Percentiles rank a stretch among this genome's conserved stretches.
Evolutionary conservation across 2,113 vertebrate genomes (phyloP).

Genomic region (Eonycteris spelaea): DNA sequence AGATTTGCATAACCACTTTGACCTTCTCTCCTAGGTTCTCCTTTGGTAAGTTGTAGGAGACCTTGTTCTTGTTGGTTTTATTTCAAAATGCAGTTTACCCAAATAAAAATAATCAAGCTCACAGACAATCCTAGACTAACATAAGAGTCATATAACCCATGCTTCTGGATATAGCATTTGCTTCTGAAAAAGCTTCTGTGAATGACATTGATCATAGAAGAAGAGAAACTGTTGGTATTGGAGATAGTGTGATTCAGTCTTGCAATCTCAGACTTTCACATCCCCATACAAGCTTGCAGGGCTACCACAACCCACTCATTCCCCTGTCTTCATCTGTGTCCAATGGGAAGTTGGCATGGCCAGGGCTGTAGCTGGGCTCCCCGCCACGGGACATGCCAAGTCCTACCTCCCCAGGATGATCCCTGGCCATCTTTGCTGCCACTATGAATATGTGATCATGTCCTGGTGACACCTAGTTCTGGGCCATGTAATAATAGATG

Average conservation of each 20-base stretch:
- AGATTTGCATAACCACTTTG: conserved; percentile 89
- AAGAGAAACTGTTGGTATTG: conserved; percentile 72
- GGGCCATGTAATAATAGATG: not conserved
- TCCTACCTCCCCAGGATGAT: not conserved
- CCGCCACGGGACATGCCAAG: not conserved
- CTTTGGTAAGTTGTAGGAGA: conserved; percentile 88
- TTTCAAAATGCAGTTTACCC: conserved; percentile 92
- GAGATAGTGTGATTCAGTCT: conserved; percentile 61
- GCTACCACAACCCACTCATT: not conserved
- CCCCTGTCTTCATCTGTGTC: not conserved
- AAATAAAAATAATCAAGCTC: conserved; percentile 92
- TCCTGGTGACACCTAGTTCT: not conserved
- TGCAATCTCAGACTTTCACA: conserved; percentile 59
- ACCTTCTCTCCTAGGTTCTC: conserved; percentile 89
- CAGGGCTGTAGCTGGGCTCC: not conserved
- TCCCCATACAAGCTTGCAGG: not conserved
- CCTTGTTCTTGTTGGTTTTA: conserved; percentile 83
- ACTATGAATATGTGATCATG: not conserved
- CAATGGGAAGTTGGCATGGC: not conserved
- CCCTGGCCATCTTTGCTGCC: not conserved
- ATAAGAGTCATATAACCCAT: conserved; percentile 90
- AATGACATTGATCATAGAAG: conserved; percentile 71
- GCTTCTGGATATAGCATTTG: conserved; percentile 84
- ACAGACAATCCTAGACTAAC: conserved; percentile 88
- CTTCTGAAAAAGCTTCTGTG: conserved; percentile 58